Evolutionary conservation across 2,113 vertebrate species (phyloP).

Genomic region (Cavia aperea): DNA sequence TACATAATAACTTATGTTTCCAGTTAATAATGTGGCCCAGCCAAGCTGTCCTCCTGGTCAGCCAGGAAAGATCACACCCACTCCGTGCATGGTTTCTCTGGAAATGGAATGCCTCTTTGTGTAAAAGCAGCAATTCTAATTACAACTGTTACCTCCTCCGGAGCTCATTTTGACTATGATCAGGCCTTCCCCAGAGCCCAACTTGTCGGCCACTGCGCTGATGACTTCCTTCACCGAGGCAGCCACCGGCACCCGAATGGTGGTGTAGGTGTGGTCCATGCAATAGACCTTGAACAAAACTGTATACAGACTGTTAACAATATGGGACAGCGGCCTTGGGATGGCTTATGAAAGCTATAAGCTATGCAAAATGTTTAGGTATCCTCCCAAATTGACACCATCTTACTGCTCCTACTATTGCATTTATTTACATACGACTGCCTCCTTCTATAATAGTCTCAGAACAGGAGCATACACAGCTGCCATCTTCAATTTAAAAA

Average conservation of each 20-base stretch:
- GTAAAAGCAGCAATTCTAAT: neutral
- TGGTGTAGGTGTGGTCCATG: constrained; percentile 95
- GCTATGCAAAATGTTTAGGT: neutral
- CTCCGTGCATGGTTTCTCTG: neutral
- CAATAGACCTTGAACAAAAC: constrained; percentile 98
- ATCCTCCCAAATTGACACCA: neutral
- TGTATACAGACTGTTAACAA: constrained; percentile 66
- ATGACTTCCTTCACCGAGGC: constrained; percentile 93
- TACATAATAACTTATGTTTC: constrained; percentile 19
- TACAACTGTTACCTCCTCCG: constrained; percentile 86
- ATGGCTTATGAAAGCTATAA: neutral
- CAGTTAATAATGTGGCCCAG: neutral
- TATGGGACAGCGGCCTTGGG: neutral
- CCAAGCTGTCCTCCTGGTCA: neutral
- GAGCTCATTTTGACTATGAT: constrained; percentile 93
- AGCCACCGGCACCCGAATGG: constrained; percentile 88
- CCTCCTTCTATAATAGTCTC: neutral
- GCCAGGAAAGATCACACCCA: neutral
- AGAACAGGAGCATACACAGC: neutral
- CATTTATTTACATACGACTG: neutral
- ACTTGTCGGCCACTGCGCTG: constrained; percentile 89
- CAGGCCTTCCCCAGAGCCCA: constrained; percentile 91
- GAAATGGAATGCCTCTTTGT: neutral
- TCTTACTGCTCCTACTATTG: neutral
- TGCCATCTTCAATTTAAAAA: neutral